Base-by-base conservation (phyloP, 2,888 invertebrate species). In the Callinectes sapidus region DNA sequence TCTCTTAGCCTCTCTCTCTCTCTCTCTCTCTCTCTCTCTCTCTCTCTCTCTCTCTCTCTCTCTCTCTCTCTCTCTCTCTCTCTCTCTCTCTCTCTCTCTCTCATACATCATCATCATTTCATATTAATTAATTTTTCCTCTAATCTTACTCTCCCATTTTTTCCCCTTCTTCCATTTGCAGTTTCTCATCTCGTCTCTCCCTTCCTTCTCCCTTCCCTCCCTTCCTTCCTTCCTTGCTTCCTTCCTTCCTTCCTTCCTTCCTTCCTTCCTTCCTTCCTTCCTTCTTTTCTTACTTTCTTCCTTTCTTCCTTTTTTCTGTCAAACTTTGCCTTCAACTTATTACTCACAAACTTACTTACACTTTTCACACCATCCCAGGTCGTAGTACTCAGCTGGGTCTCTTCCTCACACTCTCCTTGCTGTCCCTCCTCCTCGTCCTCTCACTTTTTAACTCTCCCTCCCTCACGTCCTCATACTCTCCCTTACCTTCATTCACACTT, bases 51-150 rank as follows among this genome's bases (percentile, higher is more conserved):
- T 42, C 42, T 48, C 81, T 54, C 28, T 90, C 42, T 16, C 48
- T 48, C 77, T 81, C 54, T 54, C 28, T 39, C 42, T n/a, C 48
- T 81, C 90, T 90, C 77, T 71, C 90, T 42, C 77, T 71, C 77
- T 39, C 77, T 77, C 90, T 42, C 77, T 54, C 48, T n/a, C 77
- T n/a, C 39, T 90, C 90, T 90, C 54, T 81, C 81, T 90, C 42
- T 54, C 90, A 23, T 89, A 71, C 23, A 61, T 71, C 35, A 42
- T 35, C 87, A 23, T 35, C 28, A 39, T 87, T 23, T 48, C 28
- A 42, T 87, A 39, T 35, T 87, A 39, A 42, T 87, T n/a, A 23
- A 28, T n/a, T 48, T 87, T 35, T 48, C 39, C 18, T 23, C 87
- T 87, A 32, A 28, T 81, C 81, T 81, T 16, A 13, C 81, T 81